Percentiles rank a stretch among this genome's conserved stretches.
Conservation (phyloP, 92 coral and sea anemone species). For the Palythoa heliodiscus region DNA sequence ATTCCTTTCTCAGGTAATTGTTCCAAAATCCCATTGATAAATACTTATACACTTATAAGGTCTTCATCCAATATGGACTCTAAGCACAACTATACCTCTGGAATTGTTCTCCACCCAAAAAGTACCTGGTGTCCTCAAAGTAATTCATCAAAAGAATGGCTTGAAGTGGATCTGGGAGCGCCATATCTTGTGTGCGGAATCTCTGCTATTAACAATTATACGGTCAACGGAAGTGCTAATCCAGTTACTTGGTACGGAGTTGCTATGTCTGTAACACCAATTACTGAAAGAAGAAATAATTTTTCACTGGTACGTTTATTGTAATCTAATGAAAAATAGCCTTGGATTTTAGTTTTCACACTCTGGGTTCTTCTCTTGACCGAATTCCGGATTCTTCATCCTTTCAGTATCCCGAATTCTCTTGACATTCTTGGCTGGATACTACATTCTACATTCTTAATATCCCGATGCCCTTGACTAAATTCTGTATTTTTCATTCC, state of each 20-base stretch:
- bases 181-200: conserved; percentile 14
- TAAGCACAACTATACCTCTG: not conserved
- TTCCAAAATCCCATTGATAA: not conserved
- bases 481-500: too few relatives aligned
- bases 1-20: not conserved
- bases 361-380: too few relatives aligned
- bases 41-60: not conserved
- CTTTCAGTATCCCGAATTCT: too few relatives aligned
- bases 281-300: not conserved
- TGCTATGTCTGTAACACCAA: not conserved
- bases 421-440: too few relatives aligned
- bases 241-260: conserved; percentile 21
- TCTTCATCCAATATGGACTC: conserved; percentile 16
- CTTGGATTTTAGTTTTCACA: too few relatives aligned
- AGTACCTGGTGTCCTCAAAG: conserved; percentile 19
- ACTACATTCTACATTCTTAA: too few relatives aligned
- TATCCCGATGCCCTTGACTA: too few relatives aligned
- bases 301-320: conserved; percentile 2
- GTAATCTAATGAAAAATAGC: not conserved
- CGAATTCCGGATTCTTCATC: too few relatives aligned
- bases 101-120: not conserved
- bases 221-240: not conserved
- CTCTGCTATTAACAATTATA: not conserved
- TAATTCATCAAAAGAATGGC: conserved; percentile 5
- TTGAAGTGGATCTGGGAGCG: conserved; percentile 24